Conservation (phyloP, 2,888 invertebrate species). For the Agelastica alni region DNA sequence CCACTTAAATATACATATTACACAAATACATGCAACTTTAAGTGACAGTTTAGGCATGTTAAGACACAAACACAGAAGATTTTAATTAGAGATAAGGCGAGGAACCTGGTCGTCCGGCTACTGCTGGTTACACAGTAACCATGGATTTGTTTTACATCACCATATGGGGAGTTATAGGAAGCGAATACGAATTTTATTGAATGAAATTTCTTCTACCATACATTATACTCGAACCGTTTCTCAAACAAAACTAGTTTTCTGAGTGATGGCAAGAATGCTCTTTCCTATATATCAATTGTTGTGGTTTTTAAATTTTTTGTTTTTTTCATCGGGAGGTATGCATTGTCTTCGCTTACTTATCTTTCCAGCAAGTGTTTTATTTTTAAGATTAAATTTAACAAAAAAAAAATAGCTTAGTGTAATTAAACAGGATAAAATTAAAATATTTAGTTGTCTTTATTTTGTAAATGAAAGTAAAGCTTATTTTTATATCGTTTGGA, state of each 20-base stretch:
- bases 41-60: constrained; percentile 50
- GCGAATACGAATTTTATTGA: constrained; percentile 19
- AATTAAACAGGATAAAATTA: too few species aligned
- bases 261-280: constrained; percentile 8
- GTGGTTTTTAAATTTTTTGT: neutral
- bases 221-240: constrained; percentile 2
- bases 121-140: constrained; percentile 26
- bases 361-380: neutral
- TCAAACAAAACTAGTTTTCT: constrained; percentile 9
- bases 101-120: constrained; percentile 36
- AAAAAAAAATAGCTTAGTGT: too few species aligned
- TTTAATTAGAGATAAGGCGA: constrained; percentile 51
- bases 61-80: constrained; percentile 49
- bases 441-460: too few species aligned
- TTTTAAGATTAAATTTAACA: neutral
- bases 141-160: constrained; percentile 28
- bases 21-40: constrained; percentile 48
- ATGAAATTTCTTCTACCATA: constrained; percentile 10
- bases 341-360: neutral
- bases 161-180: constrained; percentile 23
- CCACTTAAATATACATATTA: constrained; percentile 49
- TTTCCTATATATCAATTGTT: constrained; percentile 11
- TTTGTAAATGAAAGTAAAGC: too few species aligned
- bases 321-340: neutral
- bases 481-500: too few species aligned